Evolutionary conservation across 2,888 invertebrate species (phyloP).

Genomic region (Bombylius major): DNA sequence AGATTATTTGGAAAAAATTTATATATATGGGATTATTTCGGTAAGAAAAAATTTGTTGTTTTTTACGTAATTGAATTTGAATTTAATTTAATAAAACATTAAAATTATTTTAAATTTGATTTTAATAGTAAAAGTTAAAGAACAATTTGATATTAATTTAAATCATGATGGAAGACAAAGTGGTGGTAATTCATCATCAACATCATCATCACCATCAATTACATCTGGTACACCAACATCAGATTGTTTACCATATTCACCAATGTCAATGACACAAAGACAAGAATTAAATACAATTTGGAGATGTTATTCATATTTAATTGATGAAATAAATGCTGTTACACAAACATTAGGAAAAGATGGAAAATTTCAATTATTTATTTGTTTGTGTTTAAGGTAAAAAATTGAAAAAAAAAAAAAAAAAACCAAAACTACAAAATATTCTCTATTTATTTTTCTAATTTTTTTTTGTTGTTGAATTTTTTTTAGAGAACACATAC

Average conservation of each 20-base stretch:
- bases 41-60: constrained; percentile 41
- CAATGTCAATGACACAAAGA: constrained; percentile 19
- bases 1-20: constrained; percentile 87
- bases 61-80: not conserved
- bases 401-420: constrained; percentile 5
- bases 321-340: constrained; percentile 76
- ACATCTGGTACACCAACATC: constrained; percentile 36
- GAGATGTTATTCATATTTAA: constrained; percentile 76
- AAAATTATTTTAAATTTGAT: no score
- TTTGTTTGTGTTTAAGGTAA: constrained; percentile 86
- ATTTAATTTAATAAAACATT: not conserved
- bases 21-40: constrained; percentile 97
- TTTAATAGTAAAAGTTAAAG: constrained; percentile 42
- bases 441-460: not conserved
- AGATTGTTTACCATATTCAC: constrained; percentile 16
- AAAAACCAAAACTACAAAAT: not conserved
- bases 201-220: constrained; percentile 28
- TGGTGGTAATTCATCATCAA: not conserved
- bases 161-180: constrained; percentile 17
- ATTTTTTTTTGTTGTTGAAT: not conserved
- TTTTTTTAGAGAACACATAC: constrained; percentile 62
- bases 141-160: constrained; percentile 61
- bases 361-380: constrained; percentile 93
- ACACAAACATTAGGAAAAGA: constrained; percentile 78
- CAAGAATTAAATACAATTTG: constrained; percentile 59